phyloP scores from a whole-genome alignment of 2,797 vertebrate species.

The Choloepus didactylus region DNA sequence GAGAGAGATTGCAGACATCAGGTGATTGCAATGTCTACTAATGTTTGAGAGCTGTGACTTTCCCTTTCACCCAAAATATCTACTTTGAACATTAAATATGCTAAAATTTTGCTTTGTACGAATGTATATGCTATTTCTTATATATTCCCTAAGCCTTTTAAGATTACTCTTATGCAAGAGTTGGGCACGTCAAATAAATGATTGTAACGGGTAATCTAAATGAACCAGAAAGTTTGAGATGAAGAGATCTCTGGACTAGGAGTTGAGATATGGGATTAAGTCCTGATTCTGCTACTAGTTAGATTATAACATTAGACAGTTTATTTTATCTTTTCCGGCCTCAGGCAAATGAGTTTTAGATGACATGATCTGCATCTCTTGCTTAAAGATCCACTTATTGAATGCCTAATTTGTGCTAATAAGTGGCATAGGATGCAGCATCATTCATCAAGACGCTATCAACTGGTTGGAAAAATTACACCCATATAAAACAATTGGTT shows the following conservation, averaged over 20 bases:
- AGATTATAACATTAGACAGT: background rate
- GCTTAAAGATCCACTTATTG: background rate
- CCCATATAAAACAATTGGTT: background rate
- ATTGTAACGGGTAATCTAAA: background rate
- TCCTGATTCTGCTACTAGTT: background rate
- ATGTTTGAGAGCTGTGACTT: background rate
- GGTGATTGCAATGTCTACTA: background rate
- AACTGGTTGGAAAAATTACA: background rate
- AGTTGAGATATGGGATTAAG: background rate
- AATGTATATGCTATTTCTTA: background rate
- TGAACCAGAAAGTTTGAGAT: background rate
- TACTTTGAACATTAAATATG: slow-evolving; percentile 3
- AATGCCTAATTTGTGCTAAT: background rate
- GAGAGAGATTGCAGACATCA: background rate
- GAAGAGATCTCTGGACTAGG: background rate
- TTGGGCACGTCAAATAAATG: background rate
- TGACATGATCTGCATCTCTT: background rate
- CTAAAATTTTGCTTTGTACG: background rate
- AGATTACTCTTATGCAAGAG: background rate
- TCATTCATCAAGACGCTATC: background rate
- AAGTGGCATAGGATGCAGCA: background rate
- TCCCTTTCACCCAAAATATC: background rate
- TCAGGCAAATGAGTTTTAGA: background rate
- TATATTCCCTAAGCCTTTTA: background rate
- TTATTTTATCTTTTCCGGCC: background rate